phyloP scores from a whole-genome alignment of 2,888 invertebrate genomes.

The Brenthis ino region DNA sequence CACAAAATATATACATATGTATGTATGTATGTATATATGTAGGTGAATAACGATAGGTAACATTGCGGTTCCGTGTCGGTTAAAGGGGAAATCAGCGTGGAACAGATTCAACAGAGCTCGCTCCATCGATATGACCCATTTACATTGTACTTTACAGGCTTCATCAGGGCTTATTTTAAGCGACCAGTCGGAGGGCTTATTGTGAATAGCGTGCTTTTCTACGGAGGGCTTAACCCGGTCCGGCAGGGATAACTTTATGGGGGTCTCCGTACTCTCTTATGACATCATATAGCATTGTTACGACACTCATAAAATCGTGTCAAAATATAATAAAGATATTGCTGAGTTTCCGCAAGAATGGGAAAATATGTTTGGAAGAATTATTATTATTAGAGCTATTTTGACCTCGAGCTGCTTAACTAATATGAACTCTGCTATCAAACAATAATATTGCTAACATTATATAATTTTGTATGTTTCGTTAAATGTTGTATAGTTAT shows the following conservation, averaged over 20 bases:
- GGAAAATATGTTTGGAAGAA: slow-evolving; percentile 24
- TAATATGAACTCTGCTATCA: slow-evolving; percentile 8
- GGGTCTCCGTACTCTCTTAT: slow-evolving; percentile 17
- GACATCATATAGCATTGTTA: slow-evolving; percentile 37
- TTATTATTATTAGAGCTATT: slow-evolving; percentile 5
- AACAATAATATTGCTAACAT: background rate
- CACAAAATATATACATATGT: too few relatives aligned
- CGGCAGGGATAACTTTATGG: slow-evolving; percentile 10
- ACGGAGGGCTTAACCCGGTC: slow-evolving; percentile 5
- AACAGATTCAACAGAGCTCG: slow-evolving; percentile 10
- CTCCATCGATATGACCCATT: slow-evolving; percentile 14
- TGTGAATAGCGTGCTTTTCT: slow-evolving; percentile 15
- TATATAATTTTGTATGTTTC: too few relatives aligned
- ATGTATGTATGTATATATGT: too few relatives aligned
- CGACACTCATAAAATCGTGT: slow-evolving; percentile 35
- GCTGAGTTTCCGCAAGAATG: slow-evolving; percentile 12
- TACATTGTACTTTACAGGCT: slow-evolving; percentile 12
- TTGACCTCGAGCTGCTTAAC: slow-evolving; percentile 1
- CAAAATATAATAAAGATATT: slow-evolving; percentile 35
- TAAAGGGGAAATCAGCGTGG: slow-evolving; percentile 15
- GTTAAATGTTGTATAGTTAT: too few relatives aligned
- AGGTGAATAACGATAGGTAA: too few relatives aligned
- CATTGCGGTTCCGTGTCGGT: background rate
- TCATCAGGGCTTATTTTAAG: slow-evolving; percentile 5
- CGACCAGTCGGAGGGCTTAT: slow-evolving; percentile 17